These are phyloP conservation scores for Sinella curviseta DNA, from an alignment of 1,140 invertebrate species.

Conservation along the genomic window DNA sequence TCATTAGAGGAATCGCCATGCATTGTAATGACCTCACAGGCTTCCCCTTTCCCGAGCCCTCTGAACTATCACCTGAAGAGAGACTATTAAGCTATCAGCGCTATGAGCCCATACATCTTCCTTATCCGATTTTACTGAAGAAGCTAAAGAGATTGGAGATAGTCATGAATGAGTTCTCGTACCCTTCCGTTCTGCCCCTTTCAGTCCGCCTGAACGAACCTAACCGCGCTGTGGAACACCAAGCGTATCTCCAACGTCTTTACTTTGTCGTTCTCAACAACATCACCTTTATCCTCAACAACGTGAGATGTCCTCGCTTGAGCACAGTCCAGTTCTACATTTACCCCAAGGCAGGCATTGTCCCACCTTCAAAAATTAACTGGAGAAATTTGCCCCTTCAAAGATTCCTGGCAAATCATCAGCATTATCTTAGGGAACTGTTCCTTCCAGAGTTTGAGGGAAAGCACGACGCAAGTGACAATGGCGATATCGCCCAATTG, in stretches of 20 bases:
- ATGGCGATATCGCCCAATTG: neutral
- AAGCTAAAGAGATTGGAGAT: neutral
- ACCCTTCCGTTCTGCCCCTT: neutral
- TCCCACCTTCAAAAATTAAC: neutral
- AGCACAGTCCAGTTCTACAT: neutral
- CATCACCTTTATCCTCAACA: neutral
- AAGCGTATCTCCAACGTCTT: neutral
- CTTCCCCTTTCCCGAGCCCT: neutral
- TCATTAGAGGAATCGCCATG: neutral
- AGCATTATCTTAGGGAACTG: neutral
- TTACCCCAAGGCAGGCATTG: neutral
- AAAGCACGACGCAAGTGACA: neutral
- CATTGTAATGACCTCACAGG: neutral
- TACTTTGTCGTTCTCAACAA: constrained; percentile 8
- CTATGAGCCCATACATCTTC: neutral
- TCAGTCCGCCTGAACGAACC: neutral
- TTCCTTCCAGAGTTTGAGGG: constrained; percentile 17
- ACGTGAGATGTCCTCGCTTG: neutral
- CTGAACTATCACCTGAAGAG: neutral
- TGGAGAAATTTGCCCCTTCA: constrained; percentile 9
- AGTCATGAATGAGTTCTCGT: neutral
- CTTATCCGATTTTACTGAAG: neutral
- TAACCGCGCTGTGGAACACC: neutral
- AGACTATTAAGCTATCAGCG: neutral
- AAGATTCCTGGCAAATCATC: neutral